phyloP scores from a whole-genome alignment of 2,888 invertebrate species.

The Crocallis elinguaria region DNA sequence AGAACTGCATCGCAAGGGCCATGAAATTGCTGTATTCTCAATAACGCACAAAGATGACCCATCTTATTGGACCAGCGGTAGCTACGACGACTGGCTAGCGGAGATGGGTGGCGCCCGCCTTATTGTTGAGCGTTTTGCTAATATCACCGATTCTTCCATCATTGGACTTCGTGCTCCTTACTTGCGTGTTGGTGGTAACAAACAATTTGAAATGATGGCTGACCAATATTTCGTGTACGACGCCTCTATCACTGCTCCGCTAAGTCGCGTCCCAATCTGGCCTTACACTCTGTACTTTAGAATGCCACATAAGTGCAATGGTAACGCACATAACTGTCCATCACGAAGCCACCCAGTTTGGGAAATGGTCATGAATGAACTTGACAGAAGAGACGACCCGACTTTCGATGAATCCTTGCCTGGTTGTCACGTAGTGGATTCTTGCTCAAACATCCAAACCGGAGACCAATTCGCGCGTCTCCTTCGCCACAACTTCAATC shows the following conservation, averaged over 20 bases:
- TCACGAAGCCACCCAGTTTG: slow-evolving; percentile 96
- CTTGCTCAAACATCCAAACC: slow-evolving; percentile 95
- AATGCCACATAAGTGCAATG: slow-evolving; percentile 98
- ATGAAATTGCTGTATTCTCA: slow-evolving; percentile 96
- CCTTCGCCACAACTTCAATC: slow-evolving; percentile 96
- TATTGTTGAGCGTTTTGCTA: slow-evolving; percentile 94
- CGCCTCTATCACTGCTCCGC: slow-evolving; percentile 96
- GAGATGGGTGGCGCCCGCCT: slow-evolving; percentile 97
- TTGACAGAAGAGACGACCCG: slow-evolving; percentile 96
- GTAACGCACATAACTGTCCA: slow-evolving; percentile 97
- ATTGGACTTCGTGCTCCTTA: slow-evolving; percentile 95
- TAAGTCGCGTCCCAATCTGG: slow-evolving; percentile 96
- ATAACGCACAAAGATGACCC: slow-evolving; percentile 97
- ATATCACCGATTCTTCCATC: slow-evolving; percentile 96
- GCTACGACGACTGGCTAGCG: slow-evolving; percentile 96
- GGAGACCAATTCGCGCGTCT: slow-evolving; percentile 96
- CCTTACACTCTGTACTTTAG: slow-evolving; percentile 98
- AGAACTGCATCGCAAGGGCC: slow-evolving; percentile 94
- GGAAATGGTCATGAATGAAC: slow-evolving; percentile 98
- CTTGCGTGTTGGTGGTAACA: slow-evolving; percentile 95
- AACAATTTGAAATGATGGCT: slow-evolving; percentile 98
- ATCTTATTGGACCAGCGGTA: slow-evolving; percentile 94
- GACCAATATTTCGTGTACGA: slow-evolving; percentile 98
- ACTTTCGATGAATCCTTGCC: slow-evolving; percentile 96
- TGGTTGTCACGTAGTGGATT: slow-evolving; percentile 97